Evolutionary conservation across 2,888 invertebrate species (phyloP), one percentile per base, ranked within the genome.

Genomic region (Caenorhabditis auriculariae): DNA sequence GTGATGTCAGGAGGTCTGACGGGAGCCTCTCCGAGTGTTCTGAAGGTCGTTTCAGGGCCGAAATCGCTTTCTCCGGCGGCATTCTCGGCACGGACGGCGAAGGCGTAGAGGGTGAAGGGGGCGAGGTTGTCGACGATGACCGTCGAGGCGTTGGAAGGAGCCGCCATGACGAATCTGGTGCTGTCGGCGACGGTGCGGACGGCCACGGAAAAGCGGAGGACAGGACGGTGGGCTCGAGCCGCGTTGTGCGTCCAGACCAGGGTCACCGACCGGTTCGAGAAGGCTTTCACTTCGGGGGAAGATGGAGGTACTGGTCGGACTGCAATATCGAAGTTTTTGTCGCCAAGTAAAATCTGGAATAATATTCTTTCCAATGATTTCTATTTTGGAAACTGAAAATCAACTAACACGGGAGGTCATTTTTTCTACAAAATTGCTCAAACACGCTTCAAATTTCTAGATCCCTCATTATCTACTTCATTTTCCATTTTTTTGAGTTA

Each of bases 271-370:
- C 66, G 62, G 39, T 78, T 77, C 2, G 78, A 60, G 48, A 61
- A 64, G 1, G 69, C 57, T 52, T 66, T 68, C 24, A 78, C 58
- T 39, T 70, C 70, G 2, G 78, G 78, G 24, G 74, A 72, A 15
- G 76, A 75, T n/a, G 78, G 78, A 5, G 78, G 58, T 12, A 72
- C 72, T 6, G 78, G 78, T 21, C 66, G 60, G 1, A 79, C 78
- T 78, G 60, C 50, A 77, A 73, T n/a, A n/a, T n/a, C n/a, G n/a
- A n/a, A n/a, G n/a, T n/a, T n/a, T n/a, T n/a, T n/a, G n/a, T n/a
- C n/a, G n/a, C n/a, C n/a, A n/a, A n/a, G n/a, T n/a, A n/a, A n/a
- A n/a, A n/a, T n/a, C n/a, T n/a, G n/a, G n/a, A 35, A 35, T 35
- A n/a, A 35, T n/a, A 35, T 12, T 35, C 12, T n/a, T n/a, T n/a